A percentile compares a stretch with the other conserved stretches of the same genome.
Evolutionary conservation across 2,113 vertebrate species (phyloP).

Genomic region (Pterocles gutturalis): DNA sequence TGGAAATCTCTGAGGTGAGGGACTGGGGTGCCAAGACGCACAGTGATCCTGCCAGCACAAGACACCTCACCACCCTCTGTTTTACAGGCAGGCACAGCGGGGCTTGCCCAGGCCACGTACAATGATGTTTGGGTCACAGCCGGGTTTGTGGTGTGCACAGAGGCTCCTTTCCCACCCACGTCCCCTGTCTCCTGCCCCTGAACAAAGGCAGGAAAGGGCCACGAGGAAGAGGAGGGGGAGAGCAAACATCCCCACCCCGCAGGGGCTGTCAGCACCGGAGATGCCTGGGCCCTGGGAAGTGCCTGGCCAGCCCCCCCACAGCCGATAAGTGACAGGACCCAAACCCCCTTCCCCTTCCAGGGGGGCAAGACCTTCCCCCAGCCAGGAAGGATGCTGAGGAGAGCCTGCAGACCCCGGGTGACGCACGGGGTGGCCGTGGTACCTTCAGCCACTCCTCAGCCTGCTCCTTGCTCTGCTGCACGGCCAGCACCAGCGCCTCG

Average conservation of each 20-base stretch:
- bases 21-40: fast-evolving
- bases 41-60: neutral
- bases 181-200: neutral
- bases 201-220: constrained; percentile 72
- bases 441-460: constrained; percentile 98
- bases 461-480: constrained; percentile 97
- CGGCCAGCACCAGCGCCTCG: constrained; percentile 90
- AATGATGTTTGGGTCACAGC: neutral
- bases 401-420: fast-evolving
- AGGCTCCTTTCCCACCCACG: neutral
- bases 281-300: constrained; percentile 6
- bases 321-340: neutral
- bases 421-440: fast-evolving
- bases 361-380: neutral
- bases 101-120: too few species aligned
- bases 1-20: neutral
- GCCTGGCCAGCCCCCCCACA: neutral
- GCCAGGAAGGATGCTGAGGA: neutral
- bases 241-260: constrained; percentile 38
- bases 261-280: neutral
- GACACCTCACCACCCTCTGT: fast-evolving
- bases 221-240: constrained; percentile 29
- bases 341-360: neutral
- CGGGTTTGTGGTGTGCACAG: neutral
- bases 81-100: neutral